Base-by-base conservation (phyloP, 1,140 invertebrate species). In the Caenorhabditis inopinata region DNA sequence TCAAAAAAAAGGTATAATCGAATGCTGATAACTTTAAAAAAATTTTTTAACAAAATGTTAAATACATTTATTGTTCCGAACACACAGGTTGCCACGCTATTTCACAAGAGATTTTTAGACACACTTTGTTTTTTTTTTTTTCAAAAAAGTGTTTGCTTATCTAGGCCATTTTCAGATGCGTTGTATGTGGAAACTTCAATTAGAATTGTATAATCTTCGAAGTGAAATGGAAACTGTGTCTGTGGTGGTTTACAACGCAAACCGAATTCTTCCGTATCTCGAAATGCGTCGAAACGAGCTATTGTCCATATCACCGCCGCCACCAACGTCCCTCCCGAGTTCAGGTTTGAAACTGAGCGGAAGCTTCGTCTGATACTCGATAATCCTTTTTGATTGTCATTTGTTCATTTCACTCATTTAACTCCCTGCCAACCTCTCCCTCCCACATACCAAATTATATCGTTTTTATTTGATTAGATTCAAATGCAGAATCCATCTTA, bases 281-380 rank as follows among this genome's bases (percentile, higher is more conserved):
- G 58, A 68, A 68, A 68, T 68, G 58, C 58, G 58, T 68, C 58
- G 58, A 42, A 68, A 68, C n/a, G 58, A 68, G 58, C 32, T 68
- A 6, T 32, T 68, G 5, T n/a, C 58, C 1, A 12, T 18, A 6
- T 38, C 29, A 21, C 58, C 58, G 16, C 29, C 58, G n/a, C 58
- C 29, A 16, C 58, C 38, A 5, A 14, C 38, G 14, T 7, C 5
- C 38, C 38, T 14, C 38, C 38, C 38, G 38, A 7, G n/a, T n/a
- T n/a, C n/a, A n/a, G n/a, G n/a, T n/a, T n/a, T n/a, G n/a, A n/a
- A n/a, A n/a, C n/a, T n/a, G n/a, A n/a, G n/a, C n/a, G 58, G 32
- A 21, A 68, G 58, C 32, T 38, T 68, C 4, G 58, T 68, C 58
- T 68, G 21, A 68, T 38, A 25, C 9, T 51, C 16, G n/a, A n/a